A percentile compares a stretch with the other conserved stretches of the same genome.
phyloP scores from a whole-genome alignment of 1,140 invertebrate genomes.

The Lucilia cuprina region DNA sequence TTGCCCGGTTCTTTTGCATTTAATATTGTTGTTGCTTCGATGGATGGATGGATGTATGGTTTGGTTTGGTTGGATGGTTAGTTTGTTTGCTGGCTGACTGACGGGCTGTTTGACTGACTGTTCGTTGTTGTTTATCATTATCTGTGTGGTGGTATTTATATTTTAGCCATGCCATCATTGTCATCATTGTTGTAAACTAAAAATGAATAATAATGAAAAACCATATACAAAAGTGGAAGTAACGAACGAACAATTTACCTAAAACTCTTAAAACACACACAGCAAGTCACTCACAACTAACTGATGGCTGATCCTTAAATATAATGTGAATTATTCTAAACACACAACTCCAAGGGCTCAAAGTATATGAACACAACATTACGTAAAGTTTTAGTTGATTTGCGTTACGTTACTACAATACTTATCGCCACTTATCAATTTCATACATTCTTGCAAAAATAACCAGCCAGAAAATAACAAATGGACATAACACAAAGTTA shows the following conservation, averaged over 20 bases:
- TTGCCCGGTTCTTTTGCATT: constrained; percentile 8
- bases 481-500: too few relatives aligned
- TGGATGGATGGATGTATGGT: too few relatives aligned
- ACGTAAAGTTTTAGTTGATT: too few relatives aligned
- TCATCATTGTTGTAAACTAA: neutral
- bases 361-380: too few relatives aligned
- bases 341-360: neutral
- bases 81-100: neutral
- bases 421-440: too few relatives aligned
- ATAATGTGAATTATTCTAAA: neutral
- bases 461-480: too few relatives aligned
- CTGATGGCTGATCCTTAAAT: too few relatives aligned
- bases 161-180: neutral
- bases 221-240: neutral
- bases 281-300: neutral
- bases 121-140: neutral
- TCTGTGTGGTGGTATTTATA: neutral
- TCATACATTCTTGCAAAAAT: too few relatives aligned
- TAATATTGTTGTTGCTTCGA: neutral
- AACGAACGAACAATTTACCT: neutral
- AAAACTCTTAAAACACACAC: neutral
- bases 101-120: neutral
- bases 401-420: too few relatives aligned
- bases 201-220: constrained; percentile 13
- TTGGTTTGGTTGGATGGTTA: neutral